These are phyloP conservation scores for Molossus alvarezi DNA, from an alignment of 2,797 vertebrate genomes.

Conservation along the genomic window DNA sequence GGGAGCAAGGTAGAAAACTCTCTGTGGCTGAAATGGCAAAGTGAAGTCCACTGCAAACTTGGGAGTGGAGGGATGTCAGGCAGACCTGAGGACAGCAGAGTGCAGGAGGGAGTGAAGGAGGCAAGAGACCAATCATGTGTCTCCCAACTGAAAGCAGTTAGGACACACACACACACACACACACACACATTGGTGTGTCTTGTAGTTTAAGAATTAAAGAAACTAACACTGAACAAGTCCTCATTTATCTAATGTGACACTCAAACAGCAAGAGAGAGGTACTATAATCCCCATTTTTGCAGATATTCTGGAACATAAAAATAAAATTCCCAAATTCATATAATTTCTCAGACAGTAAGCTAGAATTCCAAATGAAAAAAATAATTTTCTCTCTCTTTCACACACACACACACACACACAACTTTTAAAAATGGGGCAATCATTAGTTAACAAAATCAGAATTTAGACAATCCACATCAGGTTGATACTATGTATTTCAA, in stretches of 20 bases:
- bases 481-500: neutral
- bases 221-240: neutral
- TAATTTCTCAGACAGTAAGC: constrained; percentile 1
- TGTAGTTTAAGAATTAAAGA: neutral
- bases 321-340: neutral
- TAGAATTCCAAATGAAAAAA: constrained; percentile 28
- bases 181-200: neutral
- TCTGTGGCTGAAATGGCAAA: neutral
- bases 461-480: neutral
- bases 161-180: neutral
- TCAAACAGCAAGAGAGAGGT: neutral
- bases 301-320: neutral
- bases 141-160: neutral
- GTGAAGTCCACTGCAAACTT: neutral
- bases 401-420: neutral
- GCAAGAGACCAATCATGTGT: neutral
- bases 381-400: neutral
- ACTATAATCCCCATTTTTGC: neutral
- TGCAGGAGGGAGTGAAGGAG: neutral
- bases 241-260: neutral
- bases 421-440: neutral
- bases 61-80: neutral
- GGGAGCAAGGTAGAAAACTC: neutral
- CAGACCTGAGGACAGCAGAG: neutral
- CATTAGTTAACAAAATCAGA: neutral